Conservation (phyloP, 2,888 invertebrate genomes). For the Drosophila incognita region DNA sequence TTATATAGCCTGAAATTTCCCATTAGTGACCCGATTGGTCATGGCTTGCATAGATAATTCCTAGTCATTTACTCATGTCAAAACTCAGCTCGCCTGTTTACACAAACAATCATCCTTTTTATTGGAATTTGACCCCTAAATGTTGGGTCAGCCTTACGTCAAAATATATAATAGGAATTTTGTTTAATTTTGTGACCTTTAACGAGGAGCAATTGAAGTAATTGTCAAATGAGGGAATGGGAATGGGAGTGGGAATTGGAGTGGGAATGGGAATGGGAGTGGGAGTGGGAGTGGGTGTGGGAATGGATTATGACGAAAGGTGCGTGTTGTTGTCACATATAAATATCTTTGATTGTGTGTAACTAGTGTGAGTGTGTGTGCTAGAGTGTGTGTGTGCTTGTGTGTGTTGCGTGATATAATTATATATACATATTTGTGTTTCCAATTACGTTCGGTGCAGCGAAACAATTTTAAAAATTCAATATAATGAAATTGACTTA, state of each 20-base stretch:
- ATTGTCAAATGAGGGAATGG: slow-evolving; percentile 1
- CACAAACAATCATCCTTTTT: background rate
- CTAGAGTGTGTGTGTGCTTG: background rate
- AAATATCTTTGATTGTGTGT: slow-evolving; percentile 25
- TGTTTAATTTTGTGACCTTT: slow-evolving; percentile 16
- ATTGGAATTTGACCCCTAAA: background rate
- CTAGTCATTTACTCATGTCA: background rate
- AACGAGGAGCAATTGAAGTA: slow-evolving; percentile 17
- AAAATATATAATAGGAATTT: background rate
- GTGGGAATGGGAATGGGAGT: background rate
- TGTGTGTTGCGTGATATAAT: slow-evolving; percentile 52
- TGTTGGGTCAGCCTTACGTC: background rate
- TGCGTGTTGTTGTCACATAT: slow-evolving; percentile 39
- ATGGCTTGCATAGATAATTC: background rate
- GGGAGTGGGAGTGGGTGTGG: background rate
- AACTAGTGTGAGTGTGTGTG: background rate
- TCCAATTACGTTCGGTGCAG: slow-evolving; percentile 73
- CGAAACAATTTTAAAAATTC: slow-evolving; percentile 79
- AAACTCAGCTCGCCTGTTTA: background rate
- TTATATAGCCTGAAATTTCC: background rate
- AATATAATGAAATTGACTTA: slow-evolving; percentile 83
- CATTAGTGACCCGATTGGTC: background rate
- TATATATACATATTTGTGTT: slow-evolving; percentile 75
- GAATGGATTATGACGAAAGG: slow-evolving; percentile 21
- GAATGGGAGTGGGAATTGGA: too few relatives aligned